phyloP scores from a whole-genome alignment of 2,888 invertebrate species.

The Sipunculus nudus region DNA sequence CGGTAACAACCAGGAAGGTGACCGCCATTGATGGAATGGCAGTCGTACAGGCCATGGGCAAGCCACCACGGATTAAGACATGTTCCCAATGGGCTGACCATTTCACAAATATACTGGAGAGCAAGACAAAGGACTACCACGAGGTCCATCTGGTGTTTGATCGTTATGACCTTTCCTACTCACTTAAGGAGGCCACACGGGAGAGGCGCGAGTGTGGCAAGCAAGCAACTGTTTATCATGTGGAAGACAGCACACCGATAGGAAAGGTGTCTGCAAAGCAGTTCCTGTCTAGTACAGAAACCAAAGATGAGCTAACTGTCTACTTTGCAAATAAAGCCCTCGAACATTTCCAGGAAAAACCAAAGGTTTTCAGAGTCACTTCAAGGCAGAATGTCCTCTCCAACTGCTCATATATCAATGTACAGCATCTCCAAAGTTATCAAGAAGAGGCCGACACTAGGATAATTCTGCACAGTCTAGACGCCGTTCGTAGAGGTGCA shows the following conservation, averaged over 20 bases:
- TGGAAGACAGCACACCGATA: not conserved
- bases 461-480: not conserved
- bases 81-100: not conserved
- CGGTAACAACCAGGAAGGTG: not conserved
- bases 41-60: slow-evolving; percentile 2
- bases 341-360: not conserved
- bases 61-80: not conserved
- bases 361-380: not conserved
- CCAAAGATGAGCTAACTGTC: not conserved
- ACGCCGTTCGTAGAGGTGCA: not conserved
- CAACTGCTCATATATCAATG: not conserved
- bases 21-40: not conserved
- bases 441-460: slow-evolving; percentile 3
- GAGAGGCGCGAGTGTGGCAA: not conserved
- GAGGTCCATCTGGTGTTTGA: not conserved
- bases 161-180: not conserved
- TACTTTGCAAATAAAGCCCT: not conserved
- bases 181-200: not conserved
- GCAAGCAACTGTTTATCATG: not conserved
- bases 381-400: not conserved
- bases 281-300: not conserved
- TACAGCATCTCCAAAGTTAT: not conserved
- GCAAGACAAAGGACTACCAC: not conserved
- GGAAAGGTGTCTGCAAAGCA: not conserved
- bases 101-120: not conserved